Evolutionary conservation across 2,797 vertebrate species (phyloP).

Genomic region (Urosaurus nigricauda): DNA sequence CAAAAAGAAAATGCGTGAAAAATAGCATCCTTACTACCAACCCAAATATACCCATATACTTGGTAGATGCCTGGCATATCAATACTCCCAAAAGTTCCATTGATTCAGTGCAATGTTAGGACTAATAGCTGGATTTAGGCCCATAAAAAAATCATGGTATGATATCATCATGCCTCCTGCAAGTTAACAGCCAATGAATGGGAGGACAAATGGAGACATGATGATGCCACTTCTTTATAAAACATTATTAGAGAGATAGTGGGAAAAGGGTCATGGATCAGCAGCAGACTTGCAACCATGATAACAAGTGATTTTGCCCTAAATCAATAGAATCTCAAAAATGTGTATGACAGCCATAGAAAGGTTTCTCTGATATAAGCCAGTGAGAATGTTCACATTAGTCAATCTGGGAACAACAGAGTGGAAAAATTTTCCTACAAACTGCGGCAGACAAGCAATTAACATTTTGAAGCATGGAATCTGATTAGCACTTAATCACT

Average conservation of each 20-base stretch:
- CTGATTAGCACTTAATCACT: neutral
- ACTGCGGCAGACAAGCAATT: slow-evolving; percentile 33
- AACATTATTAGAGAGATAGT: neutral
- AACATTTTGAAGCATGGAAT: slow-evolving; percentile 15
- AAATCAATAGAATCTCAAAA: neutral
- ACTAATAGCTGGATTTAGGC: neutral
- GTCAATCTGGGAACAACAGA: neutral
- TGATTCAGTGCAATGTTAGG: too few relatives aligned
- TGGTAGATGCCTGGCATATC: too few relatives aligned
- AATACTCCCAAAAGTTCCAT: too few relatives aligned
- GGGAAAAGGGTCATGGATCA: neutral
- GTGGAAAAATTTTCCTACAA: neutral
- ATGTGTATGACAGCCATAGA: neutral
- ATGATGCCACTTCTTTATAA: neutral
- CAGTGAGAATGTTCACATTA: neutral
- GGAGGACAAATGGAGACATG: neutral
- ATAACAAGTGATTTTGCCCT: neutral
- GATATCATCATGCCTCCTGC: neutral
- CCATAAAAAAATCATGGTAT: neutral
- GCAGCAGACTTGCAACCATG: too few relatives aligned
- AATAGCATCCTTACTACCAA: too few relatives aligned
- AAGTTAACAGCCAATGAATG: neutral
- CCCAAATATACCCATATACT: too few relatives aligned
- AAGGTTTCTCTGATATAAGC: neutral
- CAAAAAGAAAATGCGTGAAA: too few relatives aligned